Conservation (phyloP, 2,797 vertebrate species). For the Carduelis carduelis region DNA sequence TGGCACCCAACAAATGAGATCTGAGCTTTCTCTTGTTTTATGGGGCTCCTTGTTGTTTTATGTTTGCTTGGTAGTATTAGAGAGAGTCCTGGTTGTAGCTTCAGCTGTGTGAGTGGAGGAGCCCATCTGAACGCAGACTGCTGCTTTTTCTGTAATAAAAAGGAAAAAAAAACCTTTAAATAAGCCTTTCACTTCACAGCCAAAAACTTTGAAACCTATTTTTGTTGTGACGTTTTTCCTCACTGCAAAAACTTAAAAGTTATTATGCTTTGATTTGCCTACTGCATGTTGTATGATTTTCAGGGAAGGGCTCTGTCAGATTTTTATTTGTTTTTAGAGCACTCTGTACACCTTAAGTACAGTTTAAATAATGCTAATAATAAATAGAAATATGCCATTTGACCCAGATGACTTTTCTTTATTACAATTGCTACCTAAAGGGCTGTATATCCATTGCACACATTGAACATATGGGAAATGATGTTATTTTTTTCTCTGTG, state of each 20-base stretch:
- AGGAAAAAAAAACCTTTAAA: not conserved
- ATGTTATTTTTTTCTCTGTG: constrained; percentile 6
- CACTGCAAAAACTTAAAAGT: not conserved
- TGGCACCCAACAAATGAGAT: not conserved
- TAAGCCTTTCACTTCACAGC: not conserved
- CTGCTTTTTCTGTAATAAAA: constrained; percentile 10
- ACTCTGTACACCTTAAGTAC: not conserved
- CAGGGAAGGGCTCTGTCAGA: not conserved
- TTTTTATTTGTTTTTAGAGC: not conserved
- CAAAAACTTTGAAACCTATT: not conserved
- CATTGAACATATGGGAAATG: constrained; percentile 34
- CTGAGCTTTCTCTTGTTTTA: not conserved
- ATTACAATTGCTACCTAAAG: constrained; percentile 47
- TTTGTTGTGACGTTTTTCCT: not conserved
- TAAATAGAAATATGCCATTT: constrained; percentile 34
- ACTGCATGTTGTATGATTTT: not conserved
- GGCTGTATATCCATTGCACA: constrained; percentile 17
- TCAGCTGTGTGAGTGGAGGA: not conserved
- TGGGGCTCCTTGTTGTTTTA: not conserved
- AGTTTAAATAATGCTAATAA: constrained; percentile 50
- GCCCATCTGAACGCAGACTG: not conserved
- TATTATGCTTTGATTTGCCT: not conserved
- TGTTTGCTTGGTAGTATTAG: not conserved
- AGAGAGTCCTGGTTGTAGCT: not conserved
- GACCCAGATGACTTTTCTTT: constrained; percentile 54